These are phyloP conservation scores for Pterostichus madidus DNA, from an alignment of 2,888 invertebrate species.

Conservation along the genomic window DNA sequence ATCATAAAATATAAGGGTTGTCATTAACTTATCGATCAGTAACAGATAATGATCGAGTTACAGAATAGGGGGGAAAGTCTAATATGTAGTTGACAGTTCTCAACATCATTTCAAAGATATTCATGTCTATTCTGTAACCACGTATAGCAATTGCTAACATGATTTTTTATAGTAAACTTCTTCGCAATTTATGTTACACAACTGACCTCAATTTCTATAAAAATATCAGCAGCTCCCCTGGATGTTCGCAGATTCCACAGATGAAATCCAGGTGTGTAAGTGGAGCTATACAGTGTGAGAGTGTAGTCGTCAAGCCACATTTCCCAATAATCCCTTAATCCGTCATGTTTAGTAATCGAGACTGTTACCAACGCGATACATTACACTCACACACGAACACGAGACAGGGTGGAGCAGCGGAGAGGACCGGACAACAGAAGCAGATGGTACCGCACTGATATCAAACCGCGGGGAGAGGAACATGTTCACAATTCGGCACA, in stretches of 20 bases:
- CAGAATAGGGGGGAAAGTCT: too few relatives aligned
- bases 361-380: conserved; percentile 57
- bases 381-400: conserved; percentile 45
- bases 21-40: too few relatives aligned
- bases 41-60: too few relatives aligned
- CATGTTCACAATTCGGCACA: conserved; percentile 35
- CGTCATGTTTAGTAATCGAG: conserved; percentile 63
- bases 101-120: too few relatives aligned
- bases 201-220: too few relatives aligned
- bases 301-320: conserved; percentile 41
- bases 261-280: conserved; percentile 38
- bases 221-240: neutral
- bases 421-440: conserved; percentile 2
- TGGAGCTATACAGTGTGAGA: neutral
- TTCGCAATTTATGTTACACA: too few relatives aligned
- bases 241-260: neutral
- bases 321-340: conserved; percentile 60
- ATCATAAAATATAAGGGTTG: too few relatives aligned
- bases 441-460: conserved; percentile 51
- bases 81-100: too few relatives aligned
- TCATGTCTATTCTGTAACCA: too few relatives aligned
- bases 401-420: neutral
- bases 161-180: too few relatives aligned
- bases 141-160: too few relatives aligned
- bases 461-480: neutral